Base-by-base conservation (phyloP, 2,113 vertebrate species). In the Misgurnus mizolepis region DNA sequence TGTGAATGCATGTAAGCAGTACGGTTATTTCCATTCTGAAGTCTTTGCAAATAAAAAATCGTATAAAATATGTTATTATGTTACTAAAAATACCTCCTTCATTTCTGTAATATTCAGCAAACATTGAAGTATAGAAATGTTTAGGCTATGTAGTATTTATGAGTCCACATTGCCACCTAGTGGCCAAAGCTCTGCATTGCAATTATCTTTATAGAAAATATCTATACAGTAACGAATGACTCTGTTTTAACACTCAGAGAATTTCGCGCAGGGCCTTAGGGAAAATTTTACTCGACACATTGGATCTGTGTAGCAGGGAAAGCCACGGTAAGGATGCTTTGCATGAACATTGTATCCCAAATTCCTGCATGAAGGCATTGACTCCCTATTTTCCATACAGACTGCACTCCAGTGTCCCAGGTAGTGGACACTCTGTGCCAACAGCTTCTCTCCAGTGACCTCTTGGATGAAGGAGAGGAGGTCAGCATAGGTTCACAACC, bases 341-440 rank as follows among this genome's bases (percentile, higher is more conserved):
- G 5, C 17, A 49, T 41, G 80, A 8, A 1, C 60, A 5, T 4
- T 72, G 75, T 27, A 8, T 9, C 0, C 1, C 0, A 49, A 22
- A 41, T 11, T 7, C 1, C 22, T 43, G 11, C 40, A 34, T 47
- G 4, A 79, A 8, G 3, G 11, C 10, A 4, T 17, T 34, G 15
- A 64, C 43, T 47, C 60, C 4, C 1, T 34, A 47, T 22, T 39
- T 18, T 65, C 27, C 8, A 45, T 6, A 64, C 66, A 93, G 92
- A 84, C 39, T 77, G 71, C 0, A 81, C 86, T 17, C 84, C 86
- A 73, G 76, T 87, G 53, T 69, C 89, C 55, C 88, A 90, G 83
- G 89, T 90, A 0, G 85, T 91, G 10, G 88, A 91, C 0, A 68
- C 86, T 15, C 86, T 93, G 9, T 89, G 88, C 4, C 71, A 79